Base-by-base conservation (phyloP, 2,113 vertebrate genomes). In the Ageneiosus marmoratus region DNA sequence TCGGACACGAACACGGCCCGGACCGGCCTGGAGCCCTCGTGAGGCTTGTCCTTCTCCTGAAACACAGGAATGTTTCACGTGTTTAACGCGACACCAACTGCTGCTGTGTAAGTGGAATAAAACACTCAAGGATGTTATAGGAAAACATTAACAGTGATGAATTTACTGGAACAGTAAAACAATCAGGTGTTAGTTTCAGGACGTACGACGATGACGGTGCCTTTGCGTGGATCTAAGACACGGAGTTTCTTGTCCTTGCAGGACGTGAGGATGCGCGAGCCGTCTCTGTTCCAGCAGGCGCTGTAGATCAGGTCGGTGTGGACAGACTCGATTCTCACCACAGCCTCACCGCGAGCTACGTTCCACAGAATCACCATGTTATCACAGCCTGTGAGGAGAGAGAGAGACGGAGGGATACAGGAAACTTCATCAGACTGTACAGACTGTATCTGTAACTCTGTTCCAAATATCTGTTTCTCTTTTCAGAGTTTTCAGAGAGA, bases 311-410 rank as follows among this genome's bases (percentile, higher is more conserved):
- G 89, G 88, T 97, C 96, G 0, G 92, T 83, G 89, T 97, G 96
- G n/a, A 96, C 51, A 0, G 84, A 91, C 44, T 96, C 96, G 8
- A 97, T 91, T 13, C 94, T 92, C 87, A 97, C 87, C 86, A 92
- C 58, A 0, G 91, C 91, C 9, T 90, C 91, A 2, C 95, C 96
- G 0, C 92, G 87, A 0, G 94, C 94, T 90, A 97, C 96, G 1
- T 96, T 96, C 96, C 96, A 96, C 85, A 97, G 92, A 83, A 96
- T 94, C 81, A 97, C 82, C 70, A 96, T 92, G 8, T 97, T 97
- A 85, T 97, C 96, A 15, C 96, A 97, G 76, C 94, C 96, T 97
- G 91, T 27, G 56, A n/a, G 13, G 56, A 48, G 2, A 48, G 20
- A 16, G 13, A 22, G 8, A 7, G 24, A n/a, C n/a, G 62, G n/a